Base-by-base conservation (phyloP, 2,888 invertebrate species). In the Scaptomyza reducta region DNA sequence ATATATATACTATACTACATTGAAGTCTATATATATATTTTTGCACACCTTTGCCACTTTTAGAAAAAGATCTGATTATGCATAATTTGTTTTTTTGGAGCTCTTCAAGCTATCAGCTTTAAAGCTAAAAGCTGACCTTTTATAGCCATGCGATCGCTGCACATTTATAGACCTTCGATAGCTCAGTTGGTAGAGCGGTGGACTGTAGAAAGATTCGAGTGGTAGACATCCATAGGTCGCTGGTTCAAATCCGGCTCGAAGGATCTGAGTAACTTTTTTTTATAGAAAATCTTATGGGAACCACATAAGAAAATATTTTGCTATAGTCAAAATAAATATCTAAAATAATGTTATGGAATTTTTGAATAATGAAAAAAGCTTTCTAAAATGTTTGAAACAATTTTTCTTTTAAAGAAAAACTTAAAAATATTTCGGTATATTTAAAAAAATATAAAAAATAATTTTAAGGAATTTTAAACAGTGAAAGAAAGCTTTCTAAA, bases 161-260 rank as follows among this genome's bases (percentile, higher is more conserved):
- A 22, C 13, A 40, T 50, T 67, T 58, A 70, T 58, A 62, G 22
- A 33, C 82, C 82, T 83, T 82, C 82, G 83, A 82, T 82, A 85
- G 84, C 87, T 85, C 87, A 85, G 84, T 85, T 85, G 87, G 84
- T 85, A 85, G 84, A 85, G 84, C 84, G 84, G 84, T 85, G 87
- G 84, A 85, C 84, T 85, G 84, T 85, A 85, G 84, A 67, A 14
- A 3, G 38, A 6, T n/a, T 11, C 11, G 41, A 14, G 6, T 6
- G 4, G 6, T 61, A 62, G 62, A 49, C 29, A 62, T 62, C 62
- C 63, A 63, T 64, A 63, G 63, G 64, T 63, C 64, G 63, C 63
- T 63, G 62, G 62, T 62, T 62, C 62, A 62, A 62, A 62, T 62
- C 62, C 62, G 62, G 64, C 65, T 63, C 63, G 63, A 63, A 64